phyloP scores from a whole-genome alignment of 2,797 vertebrate species.

The Sebastes dallii region DNA sequence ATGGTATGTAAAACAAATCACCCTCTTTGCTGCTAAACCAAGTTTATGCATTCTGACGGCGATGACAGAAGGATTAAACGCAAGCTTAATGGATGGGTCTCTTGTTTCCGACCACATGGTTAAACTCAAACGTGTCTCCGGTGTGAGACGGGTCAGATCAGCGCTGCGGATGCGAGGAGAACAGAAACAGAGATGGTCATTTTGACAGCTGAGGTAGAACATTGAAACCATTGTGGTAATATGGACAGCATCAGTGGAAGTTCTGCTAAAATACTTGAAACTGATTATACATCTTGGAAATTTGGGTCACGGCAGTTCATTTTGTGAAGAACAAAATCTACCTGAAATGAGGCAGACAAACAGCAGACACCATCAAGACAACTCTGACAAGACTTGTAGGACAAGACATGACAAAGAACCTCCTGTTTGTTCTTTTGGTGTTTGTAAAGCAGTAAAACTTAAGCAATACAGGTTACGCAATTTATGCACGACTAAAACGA shows the following conservation, averaged over 20 bases:
- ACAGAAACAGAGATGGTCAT: slow-evolving; percentile 25
- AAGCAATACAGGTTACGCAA: neutral
- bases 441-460: neutral
- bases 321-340: neutral
- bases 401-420: neutral
- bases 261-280: neutral
- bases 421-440: neutral
- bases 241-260: slow-evolving; percentile 12
- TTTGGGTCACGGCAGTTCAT: neutral
- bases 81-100: neutral
- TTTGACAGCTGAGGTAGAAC: slow-evolving; percentile 28
- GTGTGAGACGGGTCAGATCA: slow-evolving; percentile 38
- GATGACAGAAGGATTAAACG: slow-evolving; percentile 38
- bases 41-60: neutral
- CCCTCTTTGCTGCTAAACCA: slow-evolving; percentile 22
- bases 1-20: neutral
- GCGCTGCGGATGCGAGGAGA: slow-evolving; percentile 36
- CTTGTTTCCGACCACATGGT: slow-evolving; percentile 49
- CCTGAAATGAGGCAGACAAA: neutral
- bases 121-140: slow-evolving; percentile 60
- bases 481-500: neutral
- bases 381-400: neutral
- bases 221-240: neutral
- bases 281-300: neutral
- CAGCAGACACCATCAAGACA: neutral